These are phyloP conservation scores for Lasiommata megera DNA, from an alignment of 2,888 invertebrate genomes.

Conservation along the genomic window DNA sequence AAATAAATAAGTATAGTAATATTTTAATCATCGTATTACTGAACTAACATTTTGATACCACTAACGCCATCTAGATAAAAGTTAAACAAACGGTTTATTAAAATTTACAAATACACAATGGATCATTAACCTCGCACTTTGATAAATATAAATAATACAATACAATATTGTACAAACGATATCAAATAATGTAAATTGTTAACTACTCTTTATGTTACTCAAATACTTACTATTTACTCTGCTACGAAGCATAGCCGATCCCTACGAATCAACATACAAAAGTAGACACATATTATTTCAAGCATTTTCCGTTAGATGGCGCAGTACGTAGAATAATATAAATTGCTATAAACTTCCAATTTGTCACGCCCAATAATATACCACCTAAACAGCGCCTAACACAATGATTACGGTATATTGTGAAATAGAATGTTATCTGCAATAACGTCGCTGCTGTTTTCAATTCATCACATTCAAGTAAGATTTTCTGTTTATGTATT, in stretches of 20 bases:
- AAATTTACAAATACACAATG: background rate
- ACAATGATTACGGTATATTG: slow-evolving; percentile 54
- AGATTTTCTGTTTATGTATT: slow-evolving; percentile 49
- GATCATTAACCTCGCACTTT: background rate
- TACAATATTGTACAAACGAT: background rate
- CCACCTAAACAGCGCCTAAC: slow-evolving; percentile 36
- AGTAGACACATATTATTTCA: slow-evolving; percentile 6
- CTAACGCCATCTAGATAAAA: slow-evolving; percentile 6
- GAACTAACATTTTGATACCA: background rate
- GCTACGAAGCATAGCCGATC: background rate
- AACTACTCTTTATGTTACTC: background rate
- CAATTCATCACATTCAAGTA: slow-evolving; percentile 61
- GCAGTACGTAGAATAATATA: slow-evolving; percentile 41
- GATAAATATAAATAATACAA: background rate
- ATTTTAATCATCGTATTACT: too few species aligned
- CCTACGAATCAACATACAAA: background rate
- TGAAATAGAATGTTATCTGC: slow-evolving; percentile 68
- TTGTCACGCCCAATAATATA: slow-evolving; percentile 67
- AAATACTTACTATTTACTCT: background rate
- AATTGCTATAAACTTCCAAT: slow-evolving; percentile 34
- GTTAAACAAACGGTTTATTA: background rate
- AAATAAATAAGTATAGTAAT: too few species aligned
- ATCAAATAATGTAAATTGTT: background rate
- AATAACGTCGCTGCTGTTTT: slow-evolving; percentile 48
- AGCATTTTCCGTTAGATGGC: slow-evolving; percentile 52